These are phyloP conservation scores for Antheraea pernyi DNA, from an alignment of 1,140 invertebrate genomes.

Conservation along the genomic window DNA sequence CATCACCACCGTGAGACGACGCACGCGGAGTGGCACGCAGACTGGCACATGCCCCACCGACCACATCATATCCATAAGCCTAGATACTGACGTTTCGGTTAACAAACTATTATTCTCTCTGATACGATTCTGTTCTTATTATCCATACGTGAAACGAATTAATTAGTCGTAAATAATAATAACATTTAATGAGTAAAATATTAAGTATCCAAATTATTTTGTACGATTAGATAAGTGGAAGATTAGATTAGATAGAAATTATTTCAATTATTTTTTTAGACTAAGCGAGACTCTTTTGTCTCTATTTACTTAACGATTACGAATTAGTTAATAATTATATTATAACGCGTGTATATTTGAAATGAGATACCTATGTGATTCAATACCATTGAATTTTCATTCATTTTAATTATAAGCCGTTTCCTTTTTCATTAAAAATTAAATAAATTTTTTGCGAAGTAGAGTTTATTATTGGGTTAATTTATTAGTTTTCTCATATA, in stretches of 20 bases:
- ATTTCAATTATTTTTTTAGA: too few species aligned
- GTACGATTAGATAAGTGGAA: too few species aligned
- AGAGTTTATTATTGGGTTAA: too few species aligned
- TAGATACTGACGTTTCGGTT: slow-evolving; percentile 48
- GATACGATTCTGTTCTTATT: neutral
- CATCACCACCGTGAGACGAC: slow-evolving; percentile 85
- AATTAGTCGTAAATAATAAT: too few species aligned
- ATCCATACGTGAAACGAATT: too few species aligned
- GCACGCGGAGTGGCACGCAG: slow-evolving; percentile 38
- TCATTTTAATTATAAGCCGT: neutral
- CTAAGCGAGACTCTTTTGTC: too few species aligned
- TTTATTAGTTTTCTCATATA: too few species aligned
- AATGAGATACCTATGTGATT: slow-evolving; percentile 4
- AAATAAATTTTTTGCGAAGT: too few species aligned
- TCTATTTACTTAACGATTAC: neutral
- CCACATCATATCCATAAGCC: slow-evolving; percentile 72
- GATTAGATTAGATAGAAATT: too few species aligned
- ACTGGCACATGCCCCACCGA: slow-evolving; percentile 56
- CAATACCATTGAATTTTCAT: neutral
- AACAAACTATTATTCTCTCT: slow-evolving; percentile 9
- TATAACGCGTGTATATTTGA: neutral
- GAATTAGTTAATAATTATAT: neutral
- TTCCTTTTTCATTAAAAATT: too few species aligned
- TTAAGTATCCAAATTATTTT: too few species aligned
- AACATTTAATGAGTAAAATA: too few species aligned